Evolutionary conservation across 2,888 invertebrate species (phyloP).

Genomic region (Sminthurinus aureus): DNA sequence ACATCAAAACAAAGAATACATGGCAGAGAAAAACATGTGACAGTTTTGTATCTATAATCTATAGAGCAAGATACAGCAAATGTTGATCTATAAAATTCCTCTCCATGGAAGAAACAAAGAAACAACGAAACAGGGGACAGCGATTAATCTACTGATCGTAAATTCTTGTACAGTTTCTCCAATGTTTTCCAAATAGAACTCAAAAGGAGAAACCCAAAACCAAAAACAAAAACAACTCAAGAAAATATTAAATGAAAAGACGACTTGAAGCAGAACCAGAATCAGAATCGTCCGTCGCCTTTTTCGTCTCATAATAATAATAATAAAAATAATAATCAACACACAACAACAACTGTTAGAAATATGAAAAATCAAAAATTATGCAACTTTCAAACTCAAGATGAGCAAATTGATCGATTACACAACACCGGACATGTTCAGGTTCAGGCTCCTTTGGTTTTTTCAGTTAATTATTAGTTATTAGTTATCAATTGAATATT

Average conservation of each 20-base stretch:
- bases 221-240: not conserved
- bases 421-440: slow-evolving; percentile 36
- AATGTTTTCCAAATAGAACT: not conserved
- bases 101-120: too few species aligned
- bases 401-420: slow-evolving; percentile 52
- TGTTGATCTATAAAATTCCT: too few species aligned
- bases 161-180: too few species aligned
- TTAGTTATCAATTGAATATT: too few species aligned
- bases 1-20: not conserved
- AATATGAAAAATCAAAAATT: slow-evolving; percentile 44
- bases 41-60: not conserved
- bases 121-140: too few species aligned
- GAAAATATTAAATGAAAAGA: slow-evolving; percentile 23
- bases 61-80: too few species aligned
- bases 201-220: not conserved
- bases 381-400: slow-evolving; percentile 46
- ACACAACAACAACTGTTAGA: not conserved
- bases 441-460: not conserved
- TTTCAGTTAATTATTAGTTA: not conserved
- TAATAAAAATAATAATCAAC: too few species aligned
- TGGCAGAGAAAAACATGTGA: too few species aligned
- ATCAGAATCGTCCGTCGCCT: not conserved
- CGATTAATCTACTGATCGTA: too few species aligned
- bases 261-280: not conserved
- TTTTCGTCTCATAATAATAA: too few species aligned